Base-by-base conservation (phyloP, 2,888 invertebrate species). In the Acheta domesticus region DNA sequence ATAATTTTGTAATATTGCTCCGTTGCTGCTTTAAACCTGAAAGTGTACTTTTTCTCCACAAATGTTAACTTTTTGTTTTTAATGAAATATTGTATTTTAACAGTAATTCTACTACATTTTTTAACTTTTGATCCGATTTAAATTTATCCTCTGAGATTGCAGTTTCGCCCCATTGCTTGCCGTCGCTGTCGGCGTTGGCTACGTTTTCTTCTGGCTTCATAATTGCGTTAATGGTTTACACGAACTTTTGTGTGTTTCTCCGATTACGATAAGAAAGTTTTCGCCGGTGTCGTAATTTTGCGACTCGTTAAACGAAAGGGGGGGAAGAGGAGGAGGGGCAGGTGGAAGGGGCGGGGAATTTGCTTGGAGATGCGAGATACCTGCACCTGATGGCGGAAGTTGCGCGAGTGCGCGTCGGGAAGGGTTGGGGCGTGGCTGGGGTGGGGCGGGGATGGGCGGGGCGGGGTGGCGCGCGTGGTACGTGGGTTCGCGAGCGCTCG, bases 141-240 rank as follows among this genome's bases (percentile, higher is more conserved):
- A 23, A 23, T 23, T 36, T 5, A 36, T 8, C 36, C 36, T 8
- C 36, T 1, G 36, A 36, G 8, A 36, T 36, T 8, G 36, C 36
- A 1, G 36, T 8, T 36, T 36, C 36, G 36, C 5, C 8, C 4
- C 36, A 5, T 8, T 36, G 36, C 36, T 8, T 36, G 36, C 36
- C 36, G 36, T 36, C 36, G 36, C 36, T 36, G 36, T 8, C 8
- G 36, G 36, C 36, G 0, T 36, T 36, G 36, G 8, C 14, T 62
- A 14, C 62, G 62, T 11, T 14, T 62, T 62, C n/a, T 62, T 62
- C 62, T n/a, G 62, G 16, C n/a, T 62, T 62, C 16, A 62, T 62
- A 62, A 62, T 62, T 62, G 62, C 62, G 62, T 62, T 62, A 62
- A 62, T 62, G 62, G 62, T 62, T 62, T 62, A 62, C 62, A n/a